These are phyloP conservation scores for Engraulis encrasicolus DNA, from an alignment of 2,113 vertebrate genomes.

Conservation along the genomic window DNA sequence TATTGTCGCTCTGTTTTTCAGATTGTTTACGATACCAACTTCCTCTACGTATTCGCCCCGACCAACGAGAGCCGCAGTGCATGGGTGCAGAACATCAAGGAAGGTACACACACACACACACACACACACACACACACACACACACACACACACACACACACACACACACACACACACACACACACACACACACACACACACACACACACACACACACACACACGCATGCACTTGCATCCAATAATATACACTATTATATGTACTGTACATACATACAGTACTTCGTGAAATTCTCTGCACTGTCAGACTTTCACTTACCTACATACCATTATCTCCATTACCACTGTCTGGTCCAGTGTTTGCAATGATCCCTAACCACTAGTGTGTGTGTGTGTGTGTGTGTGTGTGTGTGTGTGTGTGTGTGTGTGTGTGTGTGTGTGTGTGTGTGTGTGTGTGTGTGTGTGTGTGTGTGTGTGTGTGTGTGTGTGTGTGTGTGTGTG, in stretches of 20 bases:
- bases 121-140: conserved; percentile 29
- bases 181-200: conserved; percentile 39
- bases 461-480: not conserved
- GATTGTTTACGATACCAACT: conserved; percentile 88
- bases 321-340: too few relatives aligned
- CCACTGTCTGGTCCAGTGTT: too few relatives aligned
- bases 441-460: not conserved
- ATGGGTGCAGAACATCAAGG: conserved; percentile 92
- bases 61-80: conserved; percentile 81
- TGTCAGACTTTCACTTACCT: not conserved
- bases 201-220: conserved; percentile 24
- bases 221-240: not conserved
- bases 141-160: conserved; percentile 23
- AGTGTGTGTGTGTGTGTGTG: not conserved
- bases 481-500: not conserved
- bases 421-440: conserved; percentile 6
- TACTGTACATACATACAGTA: not conserved
- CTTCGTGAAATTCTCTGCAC: not conserved
- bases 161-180: conserved; percentile 18
- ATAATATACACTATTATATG: not conserved
- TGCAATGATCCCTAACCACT: too few relatives aligned
- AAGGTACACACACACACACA: conserved; percentile 42
- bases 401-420: not conserved
- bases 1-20: conserved; percentile 60
- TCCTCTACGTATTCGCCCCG: conserved; percentile 90